Evolutionary conservation across 2,888 invertebrate genomes (phyloP).

Genomic region (Papilio gigon): DNA sequence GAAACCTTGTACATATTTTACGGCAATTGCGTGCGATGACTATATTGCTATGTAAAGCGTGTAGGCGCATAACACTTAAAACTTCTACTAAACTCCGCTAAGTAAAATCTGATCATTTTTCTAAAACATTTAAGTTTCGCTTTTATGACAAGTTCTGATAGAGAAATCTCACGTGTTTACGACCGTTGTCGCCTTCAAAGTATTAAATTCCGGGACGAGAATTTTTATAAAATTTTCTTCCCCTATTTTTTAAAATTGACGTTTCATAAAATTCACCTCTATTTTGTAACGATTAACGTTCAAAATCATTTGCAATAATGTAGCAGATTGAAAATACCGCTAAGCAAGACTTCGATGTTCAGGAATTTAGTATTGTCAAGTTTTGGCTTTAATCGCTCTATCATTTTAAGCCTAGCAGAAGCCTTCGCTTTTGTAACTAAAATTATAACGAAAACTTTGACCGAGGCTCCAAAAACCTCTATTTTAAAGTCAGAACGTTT

Average conservation of each 20-base stretch:
- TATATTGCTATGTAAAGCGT: too few species aligned
- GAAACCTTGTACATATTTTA: too few species aligned
- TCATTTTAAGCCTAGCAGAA: constrained; percentile 15
- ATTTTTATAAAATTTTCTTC: constrained; percentile 33
- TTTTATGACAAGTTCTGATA: constrained; percentile 38
- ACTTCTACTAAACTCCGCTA: background rate
- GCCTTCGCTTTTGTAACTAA: background rate
- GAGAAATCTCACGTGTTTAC: constrained; percentile 36
- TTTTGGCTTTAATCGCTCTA: constrained; percentile 11
- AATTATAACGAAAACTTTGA: too few species aligned
- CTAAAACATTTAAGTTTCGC: constrained; percentile 11
- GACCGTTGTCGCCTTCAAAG: constrained; percentile 31
- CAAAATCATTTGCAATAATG: background rate
- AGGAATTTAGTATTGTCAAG: constrained; percentile 28
- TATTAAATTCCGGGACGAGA: constrained; percentile 31
- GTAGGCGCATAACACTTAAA: background rate
- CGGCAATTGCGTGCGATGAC: too few species aligned
- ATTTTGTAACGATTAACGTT: background rate
- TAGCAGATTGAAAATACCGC: constrained; percentile 7
- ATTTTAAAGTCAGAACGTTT: too few species aligned
- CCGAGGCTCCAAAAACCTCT: too few species aligned
- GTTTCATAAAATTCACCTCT: constrained; percentile 3
- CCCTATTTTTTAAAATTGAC: constrained; percentile 11
- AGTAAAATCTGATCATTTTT: background rate
- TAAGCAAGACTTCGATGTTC: constrained; percentile 22